These are phyloP conservation scores for Dermatophagoides farinae DNA, from an alignment of 1,140 invertebrate species.

Conservation along the genomic window DNA sequence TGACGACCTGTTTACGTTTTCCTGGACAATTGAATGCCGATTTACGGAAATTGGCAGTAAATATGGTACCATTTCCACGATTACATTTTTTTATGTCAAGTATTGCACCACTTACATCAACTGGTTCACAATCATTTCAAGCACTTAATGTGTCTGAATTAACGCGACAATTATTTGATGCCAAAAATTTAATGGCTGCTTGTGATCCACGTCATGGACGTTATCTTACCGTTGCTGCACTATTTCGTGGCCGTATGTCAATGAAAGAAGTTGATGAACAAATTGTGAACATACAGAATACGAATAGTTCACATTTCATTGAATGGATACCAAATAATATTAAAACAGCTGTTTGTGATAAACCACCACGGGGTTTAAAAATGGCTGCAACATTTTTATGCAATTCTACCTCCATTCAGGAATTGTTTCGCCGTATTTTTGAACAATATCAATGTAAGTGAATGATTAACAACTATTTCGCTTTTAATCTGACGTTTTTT, in stretches of 20 bases:
- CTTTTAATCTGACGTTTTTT: background rate
- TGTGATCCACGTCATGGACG: conserved; percentile 44
- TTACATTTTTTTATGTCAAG: conserved; percentile 64
- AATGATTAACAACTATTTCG: conserved; percentile 15
- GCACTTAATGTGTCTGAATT: conserved; percentile 34
- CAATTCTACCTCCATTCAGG: conserved; percentile 28
- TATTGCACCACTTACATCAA: conserved; percentile 44
- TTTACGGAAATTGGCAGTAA: conserved; percentile 59
- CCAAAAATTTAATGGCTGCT: conserved; percentile 52
- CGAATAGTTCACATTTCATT: conserved; percentile 36
- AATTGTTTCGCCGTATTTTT: conserved; percentile 26
- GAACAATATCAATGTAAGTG: conserved; percentile 27
- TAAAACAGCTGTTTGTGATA: conserved; percentile 30
- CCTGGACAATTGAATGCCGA: conserved; percentile 66
- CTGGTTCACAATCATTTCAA: conserved; percentile 31
- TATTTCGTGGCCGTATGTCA: conserved; percentile 84
- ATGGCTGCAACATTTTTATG: conserved; percentile 29
- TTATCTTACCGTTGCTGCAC: conserved; percentile 78
- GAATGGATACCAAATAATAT: conserved; percentile 32
- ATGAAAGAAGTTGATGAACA: conserved; percentile 62
- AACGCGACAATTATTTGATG: conserved; percentile 43
- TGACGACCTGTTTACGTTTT: conserved; percentile 55
- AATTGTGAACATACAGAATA: conserved; percentile 56
- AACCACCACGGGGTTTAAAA: conserved; percentile 29
- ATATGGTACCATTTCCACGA: conserved; percentile 53